These are phyloP conservation scores for Bothrops jararaca DNA, from an alignment of 2,113 vertebrate species.

Conservation along the genomic window DNA sequence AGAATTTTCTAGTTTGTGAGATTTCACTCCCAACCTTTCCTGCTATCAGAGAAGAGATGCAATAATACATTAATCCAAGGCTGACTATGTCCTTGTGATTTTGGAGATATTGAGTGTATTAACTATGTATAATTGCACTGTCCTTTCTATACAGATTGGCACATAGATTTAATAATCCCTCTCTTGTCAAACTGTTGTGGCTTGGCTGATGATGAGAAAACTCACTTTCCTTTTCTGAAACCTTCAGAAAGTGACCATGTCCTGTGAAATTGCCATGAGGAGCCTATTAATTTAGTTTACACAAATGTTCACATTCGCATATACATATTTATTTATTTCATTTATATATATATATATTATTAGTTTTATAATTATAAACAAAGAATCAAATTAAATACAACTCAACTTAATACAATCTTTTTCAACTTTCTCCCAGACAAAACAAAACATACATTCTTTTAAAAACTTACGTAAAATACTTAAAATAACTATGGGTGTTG, in stretches of 20 bases:
- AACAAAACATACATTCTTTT: no score
- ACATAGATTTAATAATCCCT: neutral
- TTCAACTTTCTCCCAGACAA: no score
- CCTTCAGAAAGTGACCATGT: neutral
- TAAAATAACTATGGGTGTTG: no score
- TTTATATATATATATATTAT: no score
- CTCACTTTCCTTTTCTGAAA: neutral
- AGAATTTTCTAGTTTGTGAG: neutral
- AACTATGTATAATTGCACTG: neutral
- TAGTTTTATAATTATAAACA: no score
- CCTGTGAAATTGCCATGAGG: neutral
- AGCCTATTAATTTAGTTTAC: neutral
- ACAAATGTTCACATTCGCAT: neutral
- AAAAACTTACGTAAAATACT: no score
- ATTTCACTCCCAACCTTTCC: neutral
- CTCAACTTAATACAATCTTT: no score
- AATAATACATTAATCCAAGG: neutral
- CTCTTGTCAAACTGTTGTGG: neutral
- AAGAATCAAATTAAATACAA: no score
- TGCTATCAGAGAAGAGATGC: neutral
- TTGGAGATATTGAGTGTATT: neutral
- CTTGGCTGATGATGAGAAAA: neutral
- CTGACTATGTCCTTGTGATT: neutral
- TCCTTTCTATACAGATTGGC: neutral
- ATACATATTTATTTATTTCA: no score